Evolutionary conservation across 2,113 vertebrate genomes (phyloP).

Genomic region (Capra hircus): DNA sequence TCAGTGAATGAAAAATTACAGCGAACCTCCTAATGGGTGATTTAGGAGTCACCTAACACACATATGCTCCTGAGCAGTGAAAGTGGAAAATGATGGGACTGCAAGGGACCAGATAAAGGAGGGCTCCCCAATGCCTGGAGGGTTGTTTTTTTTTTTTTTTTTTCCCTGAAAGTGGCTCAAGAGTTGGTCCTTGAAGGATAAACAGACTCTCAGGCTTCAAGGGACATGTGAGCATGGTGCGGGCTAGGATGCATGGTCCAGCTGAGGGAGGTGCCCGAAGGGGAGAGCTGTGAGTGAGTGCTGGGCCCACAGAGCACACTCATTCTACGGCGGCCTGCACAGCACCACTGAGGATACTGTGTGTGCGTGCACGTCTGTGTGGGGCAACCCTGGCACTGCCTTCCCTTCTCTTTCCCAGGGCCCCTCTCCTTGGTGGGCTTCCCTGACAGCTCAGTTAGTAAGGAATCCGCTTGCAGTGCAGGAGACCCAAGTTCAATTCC

Average conservation of each 20-base stretch:
- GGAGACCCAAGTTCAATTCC: background rate
- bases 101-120: background rate
- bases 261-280: background rate
- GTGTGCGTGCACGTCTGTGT: accelerated
- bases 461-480: background rate
- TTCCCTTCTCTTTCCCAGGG: background rate
- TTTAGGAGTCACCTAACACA: background rate
- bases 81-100: accelerated
- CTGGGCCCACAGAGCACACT: background rate
- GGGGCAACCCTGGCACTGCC: background rate
- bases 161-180: background rate
- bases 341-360: background rate
- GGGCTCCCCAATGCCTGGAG: background rate
- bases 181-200: background rate
- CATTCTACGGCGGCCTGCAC: accelerated
- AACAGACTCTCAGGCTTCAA: background rate
- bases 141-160: background rate
- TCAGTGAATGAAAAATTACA: background rate
- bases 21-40: background rate
- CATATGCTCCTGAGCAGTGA: background rate
- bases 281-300: background rate
- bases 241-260: accelerated
- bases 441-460: background rate
- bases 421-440: background rate
- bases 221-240: accelerated